A percentile compares a stretch with the other conserved stretches of the same genome.
These are phyloP conservation scores for Ciconia boyciana DNA, from an alignment of 2,113 vertebrate species.

Conservation along the genomic window DNA sequence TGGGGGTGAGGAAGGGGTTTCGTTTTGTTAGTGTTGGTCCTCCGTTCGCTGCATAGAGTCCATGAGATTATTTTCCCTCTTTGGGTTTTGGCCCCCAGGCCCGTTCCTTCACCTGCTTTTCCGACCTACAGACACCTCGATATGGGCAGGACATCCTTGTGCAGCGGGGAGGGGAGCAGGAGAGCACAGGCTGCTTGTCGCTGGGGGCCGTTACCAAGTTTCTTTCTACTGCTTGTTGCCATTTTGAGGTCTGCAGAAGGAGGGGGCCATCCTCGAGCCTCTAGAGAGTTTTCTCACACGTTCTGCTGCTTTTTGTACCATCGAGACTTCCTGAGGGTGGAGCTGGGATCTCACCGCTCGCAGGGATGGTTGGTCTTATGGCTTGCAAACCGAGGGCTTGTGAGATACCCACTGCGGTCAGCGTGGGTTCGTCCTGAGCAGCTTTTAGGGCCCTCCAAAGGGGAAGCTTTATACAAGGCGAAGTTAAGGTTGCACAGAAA, in stretches of 20 bases:
- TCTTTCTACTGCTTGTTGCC: neutral
- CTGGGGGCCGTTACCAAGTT: neutral
- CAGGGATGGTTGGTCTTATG: neutral
- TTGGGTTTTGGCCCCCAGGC: neutral
- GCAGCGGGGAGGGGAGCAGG: neutral
- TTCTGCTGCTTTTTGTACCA: neutral
- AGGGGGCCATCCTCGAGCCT: neutral
- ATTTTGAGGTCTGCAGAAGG: neutral
- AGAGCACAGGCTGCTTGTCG: neutral
- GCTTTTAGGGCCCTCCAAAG: neutral
- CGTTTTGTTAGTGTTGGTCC: rapidly evolving
- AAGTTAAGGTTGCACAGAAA: neutral
- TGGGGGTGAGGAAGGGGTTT: rapidly evolving
- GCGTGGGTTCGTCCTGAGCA: neutral
- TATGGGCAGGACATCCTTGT: rapidly evolving
- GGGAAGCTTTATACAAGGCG: neutral
- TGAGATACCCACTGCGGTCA: neutral
- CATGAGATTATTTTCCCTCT: neutral
- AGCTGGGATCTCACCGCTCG: neutral
- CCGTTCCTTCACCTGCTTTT: neutral
- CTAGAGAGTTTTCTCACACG: neutral
- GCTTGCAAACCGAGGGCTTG: neutral
- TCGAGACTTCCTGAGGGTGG: neutral
- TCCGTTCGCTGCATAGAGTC: neutral
- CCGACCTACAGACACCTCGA: neutral